Conservation (phyloP, 2,888 invertebrate genomes). For the Mesopsocus fuscifrons region DNA sequence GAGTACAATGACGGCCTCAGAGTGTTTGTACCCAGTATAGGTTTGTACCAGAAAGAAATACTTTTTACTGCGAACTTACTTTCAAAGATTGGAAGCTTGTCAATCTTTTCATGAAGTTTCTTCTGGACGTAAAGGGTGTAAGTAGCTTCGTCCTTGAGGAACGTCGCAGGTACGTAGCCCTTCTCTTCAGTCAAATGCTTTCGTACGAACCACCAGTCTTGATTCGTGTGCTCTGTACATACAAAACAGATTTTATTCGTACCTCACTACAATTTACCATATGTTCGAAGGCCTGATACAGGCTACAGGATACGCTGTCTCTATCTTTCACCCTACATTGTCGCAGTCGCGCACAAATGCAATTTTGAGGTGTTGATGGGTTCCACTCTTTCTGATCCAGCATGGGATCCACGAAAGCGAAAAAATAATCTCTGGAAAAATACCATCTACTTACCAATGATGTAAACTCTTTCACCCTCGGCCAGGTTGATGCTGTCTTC, state of each 20-base stretch:
- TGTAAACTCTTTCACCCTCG: constrained; percentile 75
- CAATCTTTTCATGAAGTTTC: constrained; percentile 78
- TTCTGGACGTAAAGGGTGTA: constrained; percentile 70
- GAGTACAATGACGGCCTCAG: too few species aligned
- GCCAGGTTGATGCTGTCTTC: constrained; percentile 75
- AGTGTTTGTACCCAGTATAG: too few species aligned
- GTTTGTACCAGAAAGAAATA: too few species aligned
- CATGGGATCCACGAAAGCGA: too few species aligned
- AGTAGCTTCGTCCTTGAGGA: constrained; percentile 61
- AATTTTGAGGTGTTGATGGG: too few species aligned
- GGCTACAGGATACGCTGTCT: too few species aligned
- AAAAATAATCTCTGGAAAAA: background rate
- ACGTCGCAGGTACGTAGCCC: constrained; percentile 85
- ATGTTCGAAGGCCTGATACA: background rate
- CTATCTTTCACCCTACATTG: too few species aligned
- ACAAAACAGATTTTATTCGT: constrained; percentile 8
- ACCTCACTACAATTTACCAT: constrained; percentile 11
- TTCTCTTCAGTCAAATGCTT: constrained; percentile 79
- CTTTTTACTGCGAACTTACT: too few species aligned
- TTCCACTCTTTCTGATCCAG: too few species aligned
- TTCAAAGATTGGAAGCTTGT: constrained; percentile 79
- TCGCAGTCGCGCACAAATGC: too few species aligned
- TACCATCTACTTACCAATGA: constrained; percentile 37
- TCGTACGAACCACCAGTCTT: constrained; percentile 85
- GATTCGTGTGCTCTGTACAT: constrained; percentile 50